These are phyloP conservation scores for Chaenogobius annularis DNA, from an alignment of 2,113 vertebrate species.

Conservation along the genomic window DNA sequence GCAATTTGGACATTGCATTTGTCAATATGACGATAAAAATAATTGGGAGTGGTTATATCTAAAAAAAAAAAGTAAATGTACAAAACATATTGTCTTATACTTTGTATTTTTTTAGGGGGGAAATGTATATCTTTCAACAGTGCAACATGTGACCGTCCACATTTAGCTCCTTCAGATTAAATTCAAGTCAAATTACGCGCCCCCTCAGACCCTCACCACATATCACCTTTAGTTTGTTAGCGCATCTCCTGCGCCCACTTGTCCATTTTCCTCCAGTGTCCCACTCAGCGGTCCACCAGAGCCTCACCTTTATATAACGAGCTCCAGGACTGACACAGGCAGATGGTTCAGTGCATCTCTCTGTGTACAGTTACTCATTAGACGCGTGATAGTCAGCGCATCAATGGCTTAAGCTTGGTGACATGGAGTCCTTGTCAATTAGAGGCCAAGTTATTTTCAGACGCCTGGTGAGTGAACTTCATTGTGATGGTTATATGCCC, in stretches of 20 bases:
- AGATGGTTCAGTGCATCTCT: conserved; percentile 36
- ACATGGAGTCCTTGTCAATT: conserved; percentile 56
- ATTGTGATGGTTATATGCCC: conserved; percentile 4
- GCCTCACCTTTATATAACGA: conserved; percentile 66
- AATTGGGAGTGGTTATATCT: too few species aligned
- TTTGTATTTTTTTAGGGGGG: too few species aligned
- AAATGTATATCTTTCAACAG: conserved; percentile 48
- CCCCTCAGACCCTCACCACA: conserved; percentile 9
- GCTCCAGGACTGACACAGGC: conserved; percentile 48
- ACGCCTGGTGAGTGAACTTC: conserved; percentile 51
- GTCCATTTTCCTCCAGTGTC: too few species aligned
- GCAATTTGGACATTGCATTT: background rate
- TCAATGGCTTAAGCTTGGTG: conserved; percentile 35
- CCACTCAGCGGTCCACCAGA: background rate
- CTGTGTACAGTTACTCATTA: conserved; percentile 52
- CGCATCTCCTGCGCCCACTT: conserved; percentile 24
- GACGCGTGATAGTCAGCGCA: conserved; percentile 37
- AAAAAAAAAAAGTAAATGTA: too few species aligned
- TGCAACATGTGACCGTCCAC: conserved; percentile 61
- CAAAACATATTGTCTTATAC: too few species aligned
- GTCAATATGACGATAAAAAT: background rate
- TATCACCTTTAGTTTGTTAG: conserved; percentile 44
- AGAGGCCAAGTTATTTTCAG: conserved; percentile 53
- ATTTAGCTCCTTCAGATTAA: conserved; percentile 66
- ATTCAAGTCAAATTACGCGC: conserved; percentile 60